phyloP scores from a whole-genome alignment of 2,113 vertebrate genomes.

The Craseonycteris thonglongyai region DNA sequence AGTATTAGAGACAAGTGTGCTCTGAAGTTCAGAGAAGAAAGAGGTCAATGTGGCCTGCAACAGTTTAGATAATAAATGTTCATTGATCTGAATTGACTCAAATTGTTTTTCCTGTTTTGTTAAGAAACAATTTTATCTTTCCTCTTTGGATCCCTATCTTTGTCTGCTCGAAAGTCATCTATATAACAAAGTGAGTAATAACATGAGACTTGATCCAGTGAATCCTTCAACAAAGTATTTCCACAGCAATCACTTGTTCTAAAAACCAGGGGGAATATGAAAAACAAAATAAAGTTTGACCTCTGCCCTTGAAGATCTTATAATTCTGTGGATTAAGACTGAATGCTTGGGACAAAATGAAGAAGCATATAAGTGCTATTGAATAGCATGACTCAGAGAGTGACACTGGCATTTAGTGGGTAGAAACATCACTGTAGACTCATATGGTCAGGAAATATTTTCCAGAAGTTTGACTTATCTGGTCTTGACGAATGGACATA shows the following conservation, averaged over 20 bases:
- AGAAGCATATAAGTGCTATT: background rate
- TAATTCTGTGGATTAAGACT: background rate
- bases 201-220: background rate
- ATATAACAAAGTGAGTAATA: background rate
- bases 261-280: background rate
- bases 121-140: slow-evolving; percentile 8
- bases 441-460: background rate
- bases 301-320: background rate
- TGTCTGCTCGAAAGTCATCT: background rate
- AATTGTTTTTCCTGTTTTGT: slow-evolving; percentile 24
- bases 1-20: background rate
- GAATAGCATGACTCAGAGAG: background rate
- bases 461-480: background rate
- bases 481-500: background rate
- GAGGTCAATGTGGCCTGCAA: background rate
- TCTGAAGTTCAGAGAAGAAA: background rate
- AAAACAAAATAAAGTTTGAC: background rate
- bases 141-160: background rate
- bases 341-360: background rate
- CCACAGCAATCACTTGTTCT: background rate
- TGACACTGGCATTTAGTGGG: background rate
- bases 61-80: background rate
- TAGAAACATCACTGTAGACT: background rate
- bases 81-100: background rate
- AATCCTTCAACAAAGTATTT: background rate